A percentile compares a stretch with the other conserved stretches of the same genome.
phyloP scores from a whole-genome alignment of 1,140 invertebrate genomes.

The Caerostris extrusa region DNA sequence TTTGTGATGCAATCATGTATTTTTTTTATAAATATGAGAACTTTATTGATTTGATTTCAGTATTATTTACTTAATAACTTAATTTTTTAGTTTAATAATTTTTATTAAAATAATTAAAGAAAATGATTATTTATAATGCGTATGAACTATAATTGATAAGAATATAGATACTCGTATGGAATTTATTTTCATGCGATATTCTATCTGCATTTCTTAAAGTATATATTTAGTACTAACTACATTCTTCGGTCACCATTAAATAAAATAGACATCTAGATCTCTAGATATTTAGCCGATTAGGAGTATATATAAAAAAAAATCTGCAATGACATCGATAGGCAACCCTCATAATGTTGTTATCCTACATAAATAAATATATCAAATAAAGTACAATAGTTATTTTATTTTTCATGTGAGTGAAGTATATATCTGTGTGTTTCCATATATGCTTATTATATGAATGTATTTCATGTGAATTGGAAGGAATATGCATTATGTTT shows the following conservation, averaged over 20 bases:
- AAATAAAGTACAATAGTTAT: constrained; percentile 68
- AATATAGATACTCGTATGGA: no score
- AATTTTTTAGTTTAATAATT: no score
- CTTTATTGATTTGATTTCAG: no score
- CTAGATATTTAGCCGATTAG: constrained; percentile 43
- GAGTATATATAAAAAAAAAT: constrained; percentile 11
- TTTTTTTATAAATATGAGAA: no score
- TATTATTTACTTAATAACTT: no score
- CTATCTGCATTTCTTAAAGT: background rate
- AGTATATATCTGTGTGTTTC: constrained; percentile 46
- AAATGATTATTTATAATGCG: no score
- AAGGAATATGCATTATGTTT: background rate
- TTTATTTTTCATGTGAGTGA: constrained; percentile 60
- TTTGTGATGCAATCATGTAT: no score
- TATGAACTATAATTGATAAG: no score
- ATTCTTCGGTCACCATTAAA: constrained; percentile 29
- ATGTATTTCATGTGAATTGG: background rate
- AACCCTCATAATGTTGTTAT: constrained; percentile 63
- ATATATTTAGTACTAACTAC: constrained; percentile 20
- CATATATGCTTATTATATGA: constrained; percentile 16
- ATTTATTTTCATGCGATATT: no score
- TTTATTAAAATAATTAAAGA: no score
- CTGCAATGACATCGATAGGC: constrained; percentile 61
- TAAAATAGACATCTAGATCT: constrained; percentile 39
- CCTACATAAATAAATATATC: constrained; percentile 60